A percentile compares a stretch with the other conserved stretches of the same genome.
Conservation (phyloP, 2,113 vertebrate species). For the Sylvicapra grimmia region DNA sequence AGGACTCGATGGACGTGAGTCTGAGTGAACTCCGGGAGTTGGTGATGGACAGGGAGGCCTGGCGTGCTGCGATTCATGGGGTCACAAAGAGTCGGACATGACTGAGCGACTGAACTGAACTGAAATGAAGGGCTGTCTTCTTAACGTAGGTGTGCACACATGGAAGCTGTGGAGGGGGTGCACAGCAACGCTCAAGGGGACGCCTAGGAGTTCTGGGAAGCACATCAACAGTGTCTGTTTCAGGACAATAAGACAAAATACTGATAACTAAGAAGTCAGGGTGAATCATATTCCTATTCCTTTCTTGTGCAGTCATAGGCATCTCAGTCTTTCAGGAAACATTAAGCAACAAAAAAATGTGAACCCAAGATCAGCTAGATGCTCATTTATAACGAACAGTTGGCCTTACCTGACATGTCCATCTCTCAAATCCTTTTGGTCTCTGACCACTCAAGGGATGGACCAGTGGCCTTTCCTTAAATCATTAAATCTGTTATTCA, state of each 20-base stretch:
- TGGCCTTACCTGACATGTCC: not conserved
- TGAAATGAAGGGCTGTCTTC: not conserved
- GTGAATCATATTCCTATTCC: not conserved
- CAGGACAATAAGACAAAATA: not conserved
- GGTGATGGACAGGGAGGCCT: too few relatives aligned
- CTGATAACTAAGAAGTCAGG: not conserved
- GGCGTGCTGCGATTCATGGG: too few relatives aligned
- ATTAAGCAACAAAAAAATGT: not conserved
- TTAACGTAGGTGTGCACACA: not conserved
- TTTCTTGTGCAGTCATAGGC: not conserved
- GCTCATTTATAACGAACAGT: not conserved
- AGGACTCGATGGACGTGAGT: too few relatives aligned
- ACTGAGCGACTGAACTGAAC: too few relatives aligned
- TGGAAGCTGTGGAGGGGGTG: not conserved
- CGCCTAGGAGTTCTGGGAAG: not conserved
- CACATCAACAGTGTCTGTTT: not conserved
- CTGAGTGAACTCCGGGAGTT: too few relatives aligned
- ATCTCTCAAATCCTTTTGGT: not conserved
- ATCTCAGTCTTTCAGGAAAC: not conserved
- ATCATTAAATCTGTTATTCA: not conserved
- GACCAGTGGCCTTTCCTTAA: not conserved
- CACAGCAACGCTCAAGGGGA: not conserved
- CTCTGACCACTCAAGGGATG: not conserved
- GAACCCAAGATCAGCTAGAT: not conserved
- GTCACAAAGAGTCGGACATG: fast-evolving